Conservation (phyloP, 2,888 invertebrate genomes). For the Biston stratarius region DNA sequence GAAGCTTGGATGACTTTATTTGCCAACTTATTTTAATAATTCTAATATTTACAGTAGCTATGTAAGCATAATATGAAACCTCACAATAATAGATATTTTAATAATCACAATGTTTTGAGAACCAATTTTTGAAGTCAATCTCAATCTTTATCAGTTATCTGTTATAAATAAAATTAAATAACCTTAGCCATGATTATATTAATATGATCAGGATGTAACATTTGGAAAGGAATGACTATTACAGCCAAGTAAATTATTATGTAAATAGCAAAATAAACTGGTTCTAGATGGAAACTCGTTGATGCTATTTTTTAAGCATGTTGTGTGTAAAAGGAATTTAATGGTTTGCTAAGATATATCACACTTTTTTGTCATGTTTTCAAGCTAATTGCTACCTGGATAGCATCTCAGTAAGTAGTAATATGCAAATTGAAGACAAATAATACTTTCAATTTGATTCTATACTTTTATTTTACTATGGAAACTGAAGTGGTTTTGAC, state of each 20-base stretch:
- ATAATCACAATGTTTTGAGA: slow-evolving; percentile 11
- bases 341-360: not conserved
- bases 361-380: too few relatives aligned
- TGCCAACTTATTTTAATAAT: slow-evolving; percentile 4
- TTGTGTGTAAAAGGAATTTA: not conserved
- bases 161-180: not conserved
- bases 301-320: not conserved
- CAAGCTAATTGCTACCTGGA: too few relatives aligned
- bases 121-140: not conserved
- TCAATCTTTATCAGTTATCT: slow-evolving; percentile 5
- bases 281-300: not conserved
- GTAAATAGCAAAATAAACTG: not conserved
- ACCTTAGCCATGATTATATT: not conserved
- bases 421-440: too few relatives aligned
- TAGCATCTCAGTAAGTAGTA: not conserved
- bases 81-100: not conserved
- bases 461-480: too few relatives aligned
- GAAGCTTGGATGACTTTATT: slow-evolving; percentile 4
- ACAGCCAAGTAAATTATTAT: not conserved
- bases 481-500: too few relatives aligned
- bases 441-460: too few relatives aligned
- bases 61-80: not conserved
- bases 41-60: not conserved
- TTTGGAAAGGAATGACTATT: not conserved
- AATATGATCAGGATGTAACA: slow-evolving; percentile 4